Conservation (phyloP, 1,140 invertebrate genomes). For the Cyphomyrmex costatus region DNA sequence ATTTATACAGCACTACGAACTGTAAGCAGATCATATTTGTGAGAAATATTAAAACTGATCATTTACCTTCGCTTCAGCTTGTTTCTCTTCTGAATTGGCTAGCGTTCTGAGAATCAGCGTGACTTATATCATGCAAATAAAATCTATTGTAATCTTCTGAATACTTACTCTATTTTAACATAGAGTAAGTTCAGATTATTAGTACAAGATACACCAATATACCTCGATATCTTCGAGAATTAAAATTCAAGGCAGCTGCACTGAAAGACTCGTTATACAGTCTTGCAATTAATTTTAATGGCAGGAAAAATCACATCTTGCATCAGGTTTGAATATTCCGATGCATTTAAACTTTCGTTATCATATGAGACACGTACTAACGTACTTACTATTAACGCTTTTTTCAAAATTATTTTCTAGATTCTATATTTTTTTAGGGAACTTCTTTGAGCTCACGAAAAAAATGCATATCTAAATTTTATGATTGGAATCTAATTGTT, state of each 20-base stretch:
- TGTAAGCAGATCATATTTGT: conserved; percentile 35
- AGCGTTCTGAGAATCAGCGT: not conserved
- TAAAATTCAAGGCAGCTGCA: conserved; percentile 10
- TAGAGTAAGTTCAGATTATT: conserved; percentile 58
- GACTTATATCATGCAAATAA: conserved; percentile 19
- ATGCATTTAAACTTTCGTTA: not conserved
- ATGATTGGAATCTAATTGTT: not conserved
- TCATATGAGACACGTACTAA: not conserved
- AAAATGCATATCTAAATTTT: not conserved
- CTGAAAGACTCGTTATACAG: conserved; percentile 4
- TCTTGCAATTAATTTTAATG: conserved; percentile 42
- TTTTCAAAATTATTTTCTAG: conserved; percentile 20
- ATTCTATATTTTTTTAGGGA: not conserved
- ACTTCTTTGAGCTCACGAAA: conserved; percentile 1
- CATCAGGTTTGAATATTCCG: not conserved
- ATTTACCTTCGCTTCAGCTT: not conserved
- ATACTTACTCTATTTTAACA: conserved; percentile 38
- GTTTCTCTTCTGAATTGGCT: conserved; percentile 1
- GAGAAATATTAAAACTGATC: conserved; percentile 21
- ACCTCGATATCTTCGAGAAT: not conserved
- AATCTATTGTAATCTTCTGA: not conserved
- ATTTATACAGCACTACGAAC: conserved; percentile 44
- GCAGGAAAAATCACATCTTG: conserved; percentile 24
- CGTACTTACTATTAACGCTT: not conserved
- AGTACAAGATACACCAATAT: not conserved